phyloP scores from a whole-genome alignment of 1,140 invertebrate genomes.

The Halictus rubicundus region DNA sequence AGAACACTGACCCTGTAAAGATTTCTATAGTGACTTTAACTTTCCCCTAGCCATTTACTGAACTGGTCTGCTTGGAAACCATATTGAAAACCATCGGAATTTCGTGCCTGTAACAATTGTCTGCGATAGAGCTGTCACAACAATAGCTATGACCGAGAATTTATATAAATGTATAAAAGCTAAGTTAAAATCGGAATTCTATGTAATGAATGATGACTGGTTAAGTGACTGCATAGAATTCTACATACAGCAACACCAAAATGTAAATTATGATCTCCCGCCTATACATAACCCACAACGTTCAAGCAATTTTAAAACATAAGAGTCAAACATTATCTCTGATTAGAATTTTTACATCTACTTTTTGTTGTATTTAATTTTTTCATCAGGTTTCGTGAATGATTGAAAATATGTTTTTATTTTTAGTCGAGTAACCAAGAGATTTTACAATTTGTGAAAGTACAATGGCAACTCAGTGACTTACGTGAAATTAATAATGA shows the following conservation, averaged over 20 bases:
- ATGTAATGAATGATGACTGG: constrained; percentile 70
- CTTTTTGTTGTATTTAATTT: neutral
- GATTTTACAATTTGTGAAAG: constrained; percentile 74
- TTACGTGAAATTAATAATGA: constrained; percentile 82
- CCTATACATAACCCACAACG: neutral
- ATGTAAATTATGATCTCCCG: constrained; percentile 22
- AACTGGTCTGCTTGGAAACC: too few species aligned
- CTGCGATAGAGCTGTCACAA: neutral
- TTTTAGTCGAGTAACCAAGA: constrained; percentile 40
- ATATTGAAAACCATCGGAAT: too few species aligned
- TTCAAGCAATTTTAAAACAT: neutral
- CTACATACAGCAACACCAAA: constrained; percentile 51
- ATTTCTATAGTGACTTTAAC: too few species aligned
- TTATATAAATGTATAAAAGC: constrained; percentile 54
- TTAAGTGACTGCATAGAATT: constrained; percentile 71
- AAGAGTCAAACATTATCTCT: neutral
- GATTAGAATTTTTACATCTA: neutral
- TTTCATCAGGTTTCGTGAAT: constrained; percentile 8
- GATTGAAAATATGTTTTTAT: constrained; percentile 1
- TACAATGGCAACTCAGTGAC: constrained; percentile 85
- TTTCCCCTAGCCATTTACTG: too few species aligned
- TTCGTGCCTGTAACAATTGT: too few species aligned
- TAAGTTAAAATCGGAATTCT: constrained; percentile 58
- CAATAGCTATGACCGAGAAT: constrained; percentile 54
- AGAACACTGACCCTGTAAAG: too few species aligned